A percentile compares a stretch with the other conserved stretches of the same genome.
These are phyloP conservation scores for Delichon dasypus DNA, from an alignment of 2,797 vertebrate genomes.

Conservation along the genomic window DNA sequence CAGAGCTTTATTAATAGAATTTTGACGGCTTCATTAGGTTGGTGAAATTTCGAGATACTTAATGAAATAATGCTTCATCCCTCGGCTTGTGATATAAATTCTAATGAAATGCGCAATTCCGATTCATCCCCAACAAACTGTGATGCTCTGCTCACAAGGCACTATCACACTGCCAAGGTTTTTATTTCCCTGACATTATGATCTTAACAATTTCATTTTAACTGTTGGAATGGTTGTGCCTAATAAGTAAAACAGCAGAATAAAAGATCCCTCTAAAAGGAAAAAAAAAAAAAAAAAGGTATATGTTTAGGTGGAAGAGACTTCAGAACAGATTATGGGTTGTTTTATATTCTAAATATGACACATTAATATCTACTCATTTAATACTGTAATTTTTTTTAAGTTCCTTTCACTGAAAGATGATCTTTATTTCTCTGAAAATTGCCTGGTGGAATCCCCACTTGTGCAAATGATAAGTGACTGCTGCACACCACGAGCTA, in stretches of 20 bases:
- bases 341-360: conserved; percentile 62
- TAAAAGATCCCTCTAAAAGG: conserved; percentile 18
- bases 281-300: neutral
- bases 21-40: conserved; percentile 53
- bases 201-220: conserved; percentile 53
- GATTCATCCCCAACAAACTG: conserved; percentile 10
- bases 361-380: conserved; percentile 57
- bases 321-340: conserved; percentile 48
- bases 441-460: conserved; percentile 59
- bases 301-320: conserved; percentile 29
- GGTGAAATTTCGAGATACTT: conserved; percentile 57
- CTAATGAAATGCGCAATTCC: neutral
- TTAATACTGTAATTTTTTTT: conserved; percentile 60
- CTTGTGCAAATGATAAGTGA: conserved; percentile 54
- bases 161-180: neutral
- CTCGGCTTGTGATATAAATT: conserved; percentile 32
- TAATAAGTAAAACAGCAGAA: conserved; percentile 50
- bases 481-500: conserved; percentile 45
- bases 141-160: neutral
- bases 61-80: conserved; percentile 52
- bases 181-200: conserved; percentile 37
- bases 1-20: conserved; percentile 51
- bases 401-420: conserved; percentile 62
- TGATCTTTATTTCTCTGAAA: conserved; percentile 69
- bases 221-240: conserved; percentile 19